Evolutionary conservation across 2,113 vertebrate genomes (phyloP).

Genomic region (Aspiorhynchus laticeps): DNA sequence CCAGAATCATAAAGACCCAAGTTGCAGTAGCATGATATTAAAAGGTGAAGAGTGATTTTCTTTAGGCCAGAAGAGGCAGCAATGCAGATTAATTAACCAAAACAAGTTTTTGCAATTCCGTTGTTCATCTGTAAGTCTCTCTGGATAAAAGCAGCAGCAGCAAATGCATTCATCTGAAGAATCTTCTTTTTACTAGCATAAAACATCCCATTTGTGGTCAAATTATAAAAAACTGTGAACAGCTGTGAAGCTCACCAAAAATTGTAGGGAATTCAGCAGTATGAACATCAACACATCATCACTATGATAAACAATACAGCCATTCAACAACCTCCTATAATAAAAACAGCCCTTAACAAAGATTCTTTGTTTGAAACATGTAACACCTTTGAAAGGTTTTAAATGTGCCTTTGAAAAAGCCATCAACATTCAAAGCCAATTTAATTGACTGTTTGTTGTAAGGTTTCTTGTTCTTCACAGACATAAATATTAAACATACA

Average conservation of each 20-base stretch:
- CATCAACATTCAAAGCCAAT: background rate
- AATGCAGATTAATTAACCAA: background rate
- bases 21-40: background rate
- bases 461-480: background rate
- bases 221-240: background rate
- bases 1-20: background rate
- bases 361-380: background rate
- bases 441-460: background rate
- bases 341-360: background rate
- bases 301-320: background rate
- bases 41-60: background rate
- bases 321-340: background rate
- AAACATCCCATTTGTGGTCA: background rate
- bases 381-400: background rate
- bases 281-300: background rate
- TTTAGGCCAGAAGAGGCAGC: no score
- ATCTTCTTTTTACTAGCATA: background rate
- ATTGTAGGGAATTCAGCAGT: background rate
- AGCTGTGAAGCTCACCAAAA: background rate
- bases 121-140: background rate
- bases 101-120: background rate
- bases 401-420: background rate
- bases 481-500: background rate
- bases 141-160: background rate
- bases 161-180: background rate